A percentile compares a stretch with the other conserved stretches of the same genome.
Evolutionary conservation across 2,888 invertebrate species (phyloP).

Genomic region (Orthosia incerta): DNA sequence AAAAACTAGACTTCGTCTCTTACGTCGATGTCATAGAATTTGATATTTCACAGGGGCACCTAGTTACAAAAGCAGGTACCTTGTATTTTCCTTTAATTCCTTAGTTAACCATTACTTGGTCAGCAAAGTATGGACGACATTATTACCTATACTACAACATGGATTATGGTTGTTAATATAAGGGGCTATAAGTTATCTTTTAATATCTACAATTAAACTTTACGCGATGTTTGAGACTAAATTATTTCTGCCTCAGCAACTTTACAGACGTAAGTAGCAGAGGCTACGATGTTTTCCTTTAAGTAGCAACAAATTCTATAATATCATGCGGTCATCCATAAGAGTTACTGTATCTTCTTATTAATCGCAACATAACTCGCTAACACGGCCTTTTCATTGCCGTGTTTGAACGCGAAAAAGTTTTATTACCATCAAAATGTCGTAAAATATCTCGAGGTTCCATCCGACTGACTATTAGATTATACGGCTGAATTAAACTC

Average conservation of each 20-base stretch:
- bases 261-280: slow-evolving; percentile 34
- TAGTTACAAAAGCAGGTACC: background rate
- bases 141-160: slow-evolving; percentile 10
- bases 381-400: slow-evolving; percentile 71
- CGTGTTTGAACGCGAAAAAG: slow-evolving; percentile 71
- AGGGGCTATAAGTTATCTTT: slow-evolving; percentile 16
- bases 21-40: background rate
- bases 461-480: slow-evolving; percentile 62
- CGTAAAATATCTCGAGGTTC: slow-evolving; percentile 67
- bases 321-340: slow-evolving; percentile 58
- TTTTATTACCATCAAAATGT: slow-evolving; percentile 72
- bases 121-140: background rate
- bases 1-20: background rate
- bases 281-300: slow-evolving; percentile 39
- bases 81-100: background rate
- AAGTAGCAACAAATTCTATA: slow-evolving; percentile 60
- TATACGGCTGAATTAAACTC: slow-evolving; percentile 68
- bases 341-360: slow-evolving; percentile 65
- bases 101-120: background rate
- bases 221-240: slow-evolving; percentile 46
- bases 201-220: slow-evolving; percentile 38
- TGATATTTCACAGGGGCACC: background rate
- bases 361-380: slow-evolving; percentile 70
- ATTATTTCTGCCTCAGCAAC: slow-evolving; percentile 49
- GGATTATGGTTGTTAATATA: slow-evolving; percentile 8